phyloP scores from a whole-genome alignment of 2,113 vertebrate genomes.

The Budorcas taxicolor region DNA sequence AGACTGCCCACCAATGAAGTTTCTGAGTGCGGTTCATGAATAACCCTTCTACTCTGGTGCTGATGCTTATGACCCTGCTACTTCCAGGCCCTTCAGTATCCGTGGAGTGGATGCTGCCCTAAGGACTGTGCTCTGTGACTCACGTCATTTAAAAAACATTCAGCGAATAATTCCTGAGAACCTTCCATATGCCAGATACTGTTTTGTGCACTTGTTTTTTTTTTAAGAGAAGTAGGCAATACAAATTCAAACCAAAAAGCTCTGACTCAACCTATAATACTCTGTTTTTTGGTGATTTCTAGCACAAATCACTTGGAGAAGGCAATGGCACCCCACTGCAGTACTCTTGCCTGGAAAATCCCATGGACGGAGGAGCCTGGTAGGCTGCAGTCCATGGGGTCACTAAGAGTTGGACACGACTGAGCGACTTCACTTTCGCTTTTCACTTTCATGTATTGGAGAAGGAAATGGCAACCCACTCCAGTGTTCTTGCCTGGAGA shows the following conservation, averaged over 20 bases:
- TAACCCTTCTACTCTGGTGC: background rate
- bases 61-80: accelerated
- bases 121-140: background rate
- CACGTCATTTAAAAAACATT: background rate
- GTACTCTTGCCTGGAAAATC: no score
- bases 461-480: no score
- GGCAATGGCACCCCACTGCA: no score
- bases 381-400: no score
- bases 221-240: background rate
- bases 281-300: background rate
- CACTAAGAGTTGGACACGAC: no score
- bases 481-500: no score
- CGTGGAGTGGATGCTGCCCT: background rate
- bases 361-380: no score
- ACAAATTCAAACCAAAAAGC: background rate
- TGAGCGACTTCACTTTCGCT: no score
- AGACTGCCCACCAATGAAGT: background rate
- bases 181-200: background rate
- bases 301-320: background rate
- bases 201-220: background rate
- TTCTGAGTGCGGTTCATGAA: background rate
- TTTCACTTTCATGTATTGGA: no score
- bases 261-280: background rate
- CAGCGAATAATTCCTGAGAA: background rate
- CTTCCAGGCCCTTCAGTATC: background rate